phyloP scores from a whole-genome alignment of 2,113 vertebrate genomes.

The Ptilorrhoa leucosticta region DNA sequence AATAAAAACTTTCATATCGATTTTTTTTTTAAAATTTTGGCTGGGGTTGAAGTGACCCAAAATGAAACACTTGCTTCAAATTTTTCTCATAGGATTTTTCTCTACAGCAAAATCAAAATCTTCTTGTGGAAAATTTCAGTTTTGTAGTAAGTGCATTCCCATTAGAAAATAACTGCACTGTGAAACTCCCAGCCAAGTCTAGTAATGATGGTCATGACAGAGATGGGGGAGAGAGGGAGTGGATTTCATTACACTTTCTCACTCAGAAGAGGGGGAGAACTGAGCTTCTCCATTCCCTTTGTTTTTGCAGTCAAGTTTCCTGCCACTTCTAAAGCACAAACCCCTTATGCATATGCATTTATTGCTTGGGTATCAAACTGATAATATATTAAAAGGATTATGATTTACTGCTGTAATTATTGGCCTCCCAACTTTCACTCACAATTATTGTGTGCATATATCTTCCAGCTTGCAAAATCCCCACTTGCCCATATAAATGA shows the following conservation, averaged over 20 bases:
- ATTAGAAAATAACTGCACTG: not conserved
- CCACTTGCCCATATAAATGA: constrained; percentile 10
- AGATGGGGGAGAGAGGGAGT: not conserved
- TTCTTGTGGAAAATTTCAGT: constrained; percentile 33
- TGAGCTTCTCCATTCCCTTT: not conserved
- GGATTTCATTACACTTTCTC: not conserved
- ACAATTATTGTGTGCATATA: constrained; percentile 34
- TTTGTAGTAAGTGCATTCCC: constrained; percentile 11
- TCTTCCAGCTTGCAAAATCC: constrained; percentile 36
- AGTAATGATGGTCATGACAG: not conserved
- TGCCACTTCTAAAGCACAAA: constrained; percentile 9
- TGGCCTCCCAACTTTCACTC: constrained; percentile 39
- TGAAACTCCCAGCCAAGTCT: constrained; percentile 2
- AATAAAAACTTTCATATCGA: not conserved
- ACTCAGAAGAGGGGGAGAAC: not conserved
- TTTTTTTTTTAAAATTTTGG: not conserved
- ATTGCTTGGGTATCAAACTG: constrained; percentile 33
- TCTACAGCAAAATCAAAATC: constrained; percentile 22
- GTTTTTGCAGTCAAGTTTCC: constrained; percentile 6
- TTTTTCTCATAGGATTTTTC: constrained; percentile 41
- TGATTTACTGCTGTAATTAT: constrained; percentile 59
- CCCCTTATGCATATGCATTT: not conserved
- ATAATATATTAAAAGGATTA: constrained; percentile 57
- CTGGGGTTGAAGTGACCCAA: not conserved
- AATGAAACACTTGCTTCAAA: constrained; percentile 45